A percentile compares a stretch with the other conserved stretches of the same genome.
Conservation (phyloP, 2,113 vertebrate species). For the Pomatorhinus ruficollis region DNA sequence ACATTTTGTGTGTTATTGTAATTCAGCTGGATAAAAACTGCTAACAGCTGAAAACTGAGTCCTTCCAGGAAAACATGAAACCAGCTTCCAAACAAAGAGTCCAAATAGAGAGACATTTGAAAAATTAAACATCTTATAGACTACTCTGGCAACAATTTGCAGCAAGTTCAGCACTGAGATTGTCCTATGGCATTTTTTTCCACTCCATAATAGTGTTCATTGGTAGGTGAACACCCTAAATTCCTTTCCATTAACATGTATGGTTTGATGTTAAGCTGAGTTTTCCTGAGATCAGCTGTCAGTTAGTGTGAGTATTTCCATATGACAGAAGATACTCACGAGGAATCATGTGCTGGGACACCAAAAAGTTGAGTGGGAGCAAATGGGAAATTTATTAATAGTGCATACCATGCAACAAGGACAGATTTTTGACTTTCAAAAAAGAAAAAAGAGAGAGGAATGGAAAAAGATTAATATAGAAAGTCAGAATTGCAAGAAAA, state of each 20-base stretch:
- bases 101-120: not conserved
- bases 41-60: not conserved
- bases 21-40: not conserved
- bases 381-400: not conserved
- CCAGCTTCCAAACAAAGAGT: not conserved
- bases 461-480: not conserved
- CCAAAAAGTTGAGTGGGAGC: not conserved
- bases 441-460: not conserved
- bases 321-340: constrained; percentile 21
- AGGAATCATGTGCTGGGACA: not conserved
- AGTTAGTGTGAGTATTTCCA: not conserved
- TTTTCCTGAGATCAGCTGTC: constrained; percentile 33
- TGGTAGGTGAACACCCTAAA: constrained; percentile 2
- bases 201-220: not conserved
- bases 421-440: constrained; percentile 19
- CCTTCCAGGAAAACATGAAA: not conserved
- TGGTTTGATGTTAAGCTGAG: constrained; percentile 15
- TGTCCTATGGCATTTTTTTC: not conserved
- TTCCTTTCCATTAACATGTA: constrained; percentile 9
- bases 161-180: not conserved
- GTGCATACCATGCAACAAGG: not conserved
- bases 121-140: not conserved
- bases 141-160: not conserved
- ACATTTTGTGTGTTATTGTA: not conserved
- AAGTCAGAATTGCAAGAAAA: not conserved